A percentile compares a stretch with the other conserved stretches of the same genome.
Evolutionary conservation across 1,140 invertebrate genomes (phyloP).

Genomic region (Pomacea maculata): DNA sequence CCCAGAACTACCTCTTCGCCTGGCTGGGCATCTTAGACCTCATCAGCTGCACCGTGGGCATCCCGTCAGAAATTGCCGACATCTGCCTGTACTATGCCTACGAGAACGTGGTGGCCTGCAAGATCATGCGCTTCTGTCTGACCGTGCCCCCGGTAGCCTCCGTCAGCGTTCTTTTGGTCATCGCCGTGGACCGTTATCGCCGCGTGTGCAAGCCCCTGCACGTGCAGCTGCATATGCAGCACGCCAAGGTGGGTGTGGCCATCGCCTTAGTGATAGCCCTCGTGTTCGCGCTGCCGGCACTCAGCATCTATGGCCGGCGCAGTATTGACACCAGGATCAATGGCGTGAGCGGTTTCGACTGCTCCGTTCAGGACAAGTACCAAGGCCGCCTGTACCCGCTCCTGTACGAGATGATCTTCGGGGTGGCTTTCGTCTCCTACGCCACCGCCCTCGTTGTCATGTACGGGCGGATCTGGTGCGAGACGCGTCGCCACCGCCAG

Average conservation of each 20-base stretch:
- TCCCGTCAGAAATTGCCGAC: constrained; percentile 54
- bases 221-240: constrained; percentile 15
- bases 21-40: constrained; percentile 50
- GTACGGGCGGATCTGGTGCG: constrained; percentile 22
- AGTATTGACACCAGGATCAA: constrained; percentile 8
- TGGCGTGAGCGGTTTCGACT: constrained; percentile 22
- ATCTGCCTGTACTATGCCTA: constrained; percentile 39
- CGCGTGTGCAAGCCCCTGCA: constrained; percentile 37
- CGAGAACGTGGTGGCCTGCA: constrained; percentile 7
- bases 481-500: constrained; percentile 19
- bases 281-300: constrained; percentile 21
- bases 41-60: constrained; percentile 41
- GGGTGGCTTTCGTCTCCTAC: constrained; percentile 5
- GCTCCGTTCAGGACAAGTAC: constrained; percentile 27
- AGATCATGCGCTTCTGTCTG: constrained; percentile 13
- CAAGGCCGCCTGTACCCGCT: constrained; percentile 17
- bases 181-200: constrained; percentile 22
- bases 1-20: constrained; percentile 47
- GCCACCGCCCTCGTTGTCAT: constrained; percentile 13
- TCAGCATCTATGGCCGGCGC: constrained; percentile 23
- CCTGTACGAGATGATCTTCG: constrained; percentile 23
- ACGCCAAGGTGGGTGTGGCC: constrained; percentile 14
- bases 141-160: neutral
- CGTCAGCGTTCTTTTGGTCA: constrained; percentile 7
- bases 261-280: constrained; percentile 11